Evolutionary conservation across 2,113 vertebrate genomes (phyloP), one percentile per base, ranked within the genome.

Genomic region (Mesoclemmys tuberculata): DNA sequence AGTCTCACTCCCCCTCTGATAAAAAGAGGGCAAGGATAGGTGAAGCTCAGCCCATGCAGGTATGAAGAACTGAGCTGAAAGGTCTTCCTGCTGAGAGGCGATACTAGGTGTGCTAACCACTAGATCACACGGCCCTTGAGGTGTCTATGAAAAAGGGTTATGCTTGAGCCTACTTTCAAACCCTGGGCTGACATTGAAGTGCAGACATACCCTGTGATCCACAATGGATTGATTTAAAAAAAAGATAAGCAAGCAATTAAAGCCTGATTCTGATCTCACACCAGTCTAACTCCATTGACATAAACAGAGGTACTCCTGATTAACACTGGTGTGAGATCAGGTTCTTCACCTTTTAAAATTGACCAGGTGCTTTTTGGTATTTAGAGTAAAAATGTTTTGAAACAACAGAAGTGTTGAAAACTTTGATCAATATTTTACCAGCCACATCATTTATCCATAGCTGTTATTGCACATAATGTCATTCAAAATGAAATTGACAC

Each of bases 371-470:
- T 1, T 54, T 48, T 44, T 6, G 2, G 26, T 48, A 2, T 31
- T 79, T 68, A 29, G 22, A 95, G 79, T 86, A 90, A 82, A 93
- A 56, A 2, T 0, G 0, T 49, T 58, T 92, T 77, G 64, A 79
- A 84, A 44, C 19, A n/a, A 19, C 5, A 77, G 79, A 82, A 94
- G 81, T 2, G 54, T 3, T 54, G 22, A 86, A 93, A 68, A 68
- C 0, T 0, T 1, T 1, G 0, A 14, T n/a, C 9, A 44, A 4
- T 74, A 88, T 87, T 87, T 82, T 77, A 87, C 1, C n/a, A 90
- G 14, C 1, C 19, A 1, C 21, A 3, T 29, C 3, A 82, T 31
- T 87, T 81, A 48, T 24, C 74, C 16, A 2, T 38, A 5, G 12
- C 27, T 16, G 1, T 94, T 8, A 55, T 26, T 90, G 19, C 51